These are phyloP conservation scores for Rhagoletis pomonella DNA, from an alignment of 1,140 invertebrate genomes.

Conservation along the genomic window DNA sequence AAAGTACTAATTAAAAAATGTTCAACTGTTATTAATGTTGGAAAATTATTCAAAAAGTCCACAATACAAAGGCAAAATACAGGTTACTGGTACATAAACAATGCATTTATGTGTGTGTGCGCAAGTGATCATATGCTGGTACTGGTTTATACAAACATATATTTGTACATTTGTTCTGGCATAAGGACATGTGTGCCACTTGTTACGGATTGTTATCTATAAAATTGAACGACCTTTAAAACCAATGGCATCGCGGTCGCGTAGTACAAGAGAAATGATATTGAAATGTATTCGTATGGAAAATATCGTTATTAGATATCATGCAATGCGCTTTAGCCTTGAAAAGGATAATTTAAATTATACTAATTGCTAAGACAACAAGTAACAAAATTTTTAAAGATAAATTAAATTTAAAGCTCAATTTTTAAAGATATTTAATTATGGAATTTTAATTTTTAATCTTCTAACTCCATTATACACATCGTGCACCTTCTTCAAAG, in stretches of 20 bases:
- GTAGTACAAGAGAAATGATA: not conserved
- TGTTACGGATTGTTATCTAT: not conserved
- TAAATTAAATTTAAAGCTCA: too few relatives aligned
- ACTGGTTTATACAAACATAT: not conserved
- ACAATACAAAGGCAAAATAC: not conserved
- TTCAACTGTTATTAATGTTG: conserved; percentile 31
- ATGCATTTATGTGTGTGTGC: too few relatives aligned
- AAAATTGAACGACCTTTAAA: not conserved
- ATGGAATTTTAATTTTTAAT: too few relatives aligned
- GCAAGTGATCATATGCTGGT: too few relatives aligned
- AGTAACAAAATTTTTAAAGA: too few relatives aligned
- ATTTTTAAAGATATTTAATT: too few relatives aligned
- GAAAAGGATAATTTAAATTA: not conserved
- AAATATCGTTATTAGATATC: not conserved
- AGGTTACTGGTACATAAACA: too few relatives aligned
- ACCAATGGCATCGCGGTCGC: not conserved
- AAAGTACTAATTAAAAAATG: conserved; percentile 40
- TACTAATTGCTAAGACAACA: too few relatives aligned
- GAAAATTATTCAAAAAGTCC: not conserved
- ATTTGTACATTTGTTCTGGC: not conserved
- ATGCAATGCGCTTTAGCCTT: not conserved
- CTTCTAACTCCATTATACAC: too few relatives aligned
- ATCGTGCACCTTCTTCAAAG: too few relatives aligned
- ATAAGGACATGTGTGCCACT: not conserved
- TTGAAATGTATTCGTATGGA: not conserved